phyloP scores from a whole-genome alignment of 2,888 invertebrate genomes.

The Antheraea yamamai region DNA sequence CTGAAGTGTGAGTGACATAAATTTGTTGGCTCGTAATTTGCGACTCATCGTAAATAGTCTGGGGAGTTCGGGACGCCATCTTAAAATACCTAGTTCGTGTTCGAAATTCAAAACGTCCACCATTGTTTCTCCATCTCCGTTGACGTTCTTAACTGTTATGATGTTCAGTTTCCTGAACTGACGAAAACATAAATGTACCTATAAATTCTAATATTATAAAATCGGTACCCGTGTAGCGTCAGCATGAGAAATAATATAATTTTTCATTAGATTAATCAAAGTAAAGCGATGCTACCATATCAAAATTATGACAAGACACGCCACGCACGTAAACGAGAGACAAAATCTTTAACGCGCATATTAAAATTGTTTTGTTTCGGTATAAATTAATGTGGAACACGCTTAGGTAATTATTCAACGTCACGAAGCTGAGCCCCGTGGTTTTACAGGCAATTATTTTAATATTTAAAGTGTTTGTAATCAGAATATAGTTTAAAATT shows the following conservation, averaged over 20 bases:
- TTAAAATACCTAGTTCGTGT: conserved; percentile 55
- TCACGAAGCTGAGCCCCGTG: conserved; percentile 43
- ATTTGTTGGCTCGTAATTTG: conserved; percentile 68
- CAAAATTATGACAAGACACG: conserved; percentile 45
- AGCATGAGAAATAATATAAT: conserved; percentile 33
- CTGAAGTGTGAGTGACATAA: conserved; percentile 56
- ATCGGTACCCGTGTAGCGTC: conserved; percentile 14
- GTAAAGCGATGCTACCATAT: conserved; percentile 34
- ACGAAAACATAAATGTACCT: conserved; percentile 18
- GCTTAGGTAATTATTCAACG: conserved; percentile 46
- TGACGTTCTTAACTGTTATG: conserved; percentile 45
- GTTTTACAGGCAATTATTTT: conserved; percentile 53
- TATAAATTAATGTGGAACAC: conserved; percentile 43
- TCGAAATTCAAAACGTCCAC: conserved; percentile 49
- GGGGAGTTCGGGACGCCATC: conserved; percentile 56
- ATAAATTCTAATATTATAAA: conserved; percentile 13
- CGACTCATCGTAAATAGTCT: conserved; percentile 61
- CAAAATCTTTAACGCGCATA: conserved; percentile 44
- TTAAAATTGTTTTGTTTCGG: conserved; percentile 50
- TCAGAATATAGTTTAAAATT: conserved; percentile 31
- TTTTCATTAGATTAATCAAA: conserved; percentile 33
- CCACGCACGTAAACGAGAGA: conserved; percentile 39
- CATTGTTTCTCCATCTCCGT: conserved; percentile 49
- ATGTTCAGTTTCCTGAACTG: conserved; percentile 28
- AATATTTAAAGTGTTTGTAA: conserved; percentile 48